A percentile compares a stretch with the other conserved stretches of the same genome.
Evolutionary conservation across 2,113 vertebrate species (phyloP).

Genomic region (Camelus dromedarius): DNA sequence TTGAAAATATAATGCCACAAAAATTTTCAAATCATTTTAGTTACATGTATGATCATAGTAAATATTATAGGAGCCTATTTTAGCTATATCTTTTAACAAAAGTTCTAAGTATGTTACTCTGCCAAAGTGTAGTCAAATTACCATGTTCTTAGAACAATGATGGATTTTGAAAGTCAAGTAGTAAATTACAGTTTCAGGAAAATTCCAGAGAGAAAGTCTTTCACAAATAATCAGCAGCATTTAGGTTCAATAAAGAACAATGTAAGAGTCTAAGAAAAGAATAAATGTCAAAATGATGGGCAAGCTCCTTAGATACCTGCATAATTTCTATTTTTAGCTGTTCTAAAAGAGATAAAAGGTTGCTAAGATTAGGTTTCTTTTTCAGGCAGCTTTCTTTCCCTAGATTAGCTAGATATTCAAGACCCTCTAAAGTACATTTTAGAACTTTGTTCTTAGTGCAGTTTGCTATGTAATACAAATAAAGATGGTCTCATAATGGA

Average conservation of each 20-base stretch:
- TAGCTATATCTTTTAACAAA: not conserved
- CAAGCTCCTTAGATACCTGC: slow-evolving; percentile 53
- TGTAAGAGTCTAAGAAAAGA: slow-evolving; percentile 60
- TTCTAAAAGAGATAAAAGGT: slow-evolving; percentile 67
- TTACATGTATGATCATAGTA: not conserved
- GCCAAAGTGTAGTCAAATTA: not conserved
- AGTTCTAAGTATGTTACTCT: not conserved
- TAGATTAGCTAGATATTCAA: slow-evolving; percentile 24
- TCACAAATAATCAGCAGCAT: not conserved
- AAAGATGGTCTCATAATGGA: not conserved
- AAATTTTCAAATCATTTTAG: not conserved
- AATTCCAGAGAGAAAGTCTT: slow-evolving; percentile 18
- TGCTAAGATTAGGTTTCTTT: slow-evolving; percentile 66
- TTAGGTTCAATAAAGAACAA: slow-evolving; percentile 61
- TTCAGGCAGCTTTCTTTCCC: slow-evolving; percentile 32
- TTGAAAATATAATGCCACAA: not conserved
- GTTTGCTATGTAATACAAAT: slow-evolving; percentile 49
- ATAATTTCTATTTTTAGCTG: slow-evolving; percentile 64
- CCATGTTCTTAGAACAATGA: not conserved
- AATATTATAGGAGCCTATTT: not conserved
- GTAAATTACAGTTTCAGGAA: slow-evolving; percentile 30
- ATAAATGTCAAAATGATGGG: slow-evolving; percentile 68
- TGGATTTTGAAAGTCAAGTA: slow-evolving; percentile 24
- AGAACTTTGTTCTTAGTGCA: slow-evolving; percentile 26
- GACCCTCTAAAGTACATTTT: not conserved